These are phyloP conservation scores for Drosophila takahashii DNA, from an alignment of 1,140 invertebrate genomes.

Conservation along the genomic window DNA sequence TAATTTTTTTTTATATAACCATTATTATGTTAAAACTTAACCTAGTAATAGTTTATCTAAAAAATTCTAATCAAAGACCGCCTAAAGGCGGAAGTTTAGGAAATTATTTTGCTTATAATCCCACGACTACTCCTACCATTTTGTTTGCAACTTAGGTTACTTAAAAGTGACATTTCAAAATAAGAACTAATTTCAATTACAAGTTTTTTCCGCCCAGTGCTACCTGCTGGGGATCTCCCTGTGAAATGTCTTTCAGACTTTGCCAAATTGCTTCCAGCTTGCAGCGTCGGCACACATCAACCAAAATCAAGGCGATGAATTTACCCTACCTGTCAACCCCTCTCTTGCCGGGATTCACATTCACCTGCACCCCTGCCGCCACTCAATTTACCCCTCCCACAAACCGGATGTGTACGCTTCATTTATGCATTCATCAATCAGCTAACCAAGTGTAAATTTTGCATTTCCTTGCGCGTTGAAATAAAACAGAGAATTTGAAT, in stretches of 20 bases:
- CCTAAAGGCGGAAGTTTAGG: too few species aligned
- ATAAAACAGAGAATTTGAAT: constrained; percentile 81
- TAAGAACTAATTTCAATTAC: neutral
- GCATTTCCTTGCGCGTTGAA: constrained; percentile 76
- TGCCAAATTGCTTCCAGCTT: constrained; percentile 64
- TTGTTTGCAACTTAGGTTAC: too few species aligned
- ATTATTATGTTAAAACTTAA: too few species aligned
- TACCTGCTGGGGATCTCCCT: constrained; percentile 34
- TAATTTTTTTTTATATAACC: too few species aligned
- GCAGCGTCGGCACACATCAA: constrained; percentile 42
- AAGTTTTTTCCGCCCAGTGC: constrained; percentile 9
- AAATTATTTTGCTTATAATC: too few species aligned
- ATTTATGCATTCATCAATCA: constrained; percentile 84
- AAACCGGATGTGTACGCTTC: constrained; percentile 77
- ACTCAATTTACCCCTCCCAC: neutral
- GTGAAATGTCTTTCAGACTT: constrained; percentile 40
- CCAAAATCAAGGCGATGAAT: constrained; percentile 40
- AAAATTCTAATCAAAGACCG: too few species aligned
- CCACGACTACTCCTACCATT: too few species aligned
- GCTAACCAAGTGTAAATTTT: constrained; percentile 84
- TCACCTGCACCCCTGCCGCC: neutral
- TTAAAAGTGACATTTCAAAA: too few species aligned
- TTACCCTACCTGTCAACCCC: neutral
- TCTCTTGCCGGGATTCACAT: neutral
- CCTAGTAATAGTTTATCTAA: too few species aligned